These are phyloP conservation scores for Tetrapedia diversipes DNA, from an alignment of 2,888 invertebrate genomes.

Conservation along the genomic window DNA sequence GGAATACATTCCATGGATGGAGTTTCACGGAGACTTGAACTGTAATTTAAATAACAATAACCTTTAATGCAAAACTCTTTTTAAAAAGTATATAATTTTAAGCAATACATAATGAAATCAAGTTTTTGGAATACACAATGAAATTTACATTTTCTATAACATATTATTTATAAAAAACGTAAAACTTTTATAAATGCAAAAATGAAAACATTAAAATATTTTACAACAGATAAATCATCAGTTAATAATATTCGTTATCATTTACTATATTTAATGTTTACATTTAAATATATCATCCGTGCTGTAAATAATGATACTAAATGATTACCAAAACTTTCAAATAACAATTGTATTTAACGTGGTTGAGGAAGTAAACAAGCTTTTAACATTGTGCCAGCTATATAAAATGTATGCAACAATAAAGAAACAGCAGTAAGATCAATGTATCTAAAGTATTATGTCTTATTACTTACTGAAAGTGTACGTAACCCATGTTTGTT, in stretches of 20 bases:
- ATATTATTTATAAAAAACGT: background rate
- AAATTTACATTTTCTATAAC: background rate
- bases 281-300: background rate
- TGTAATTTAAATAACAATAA: slow-evolving; percentile 52
- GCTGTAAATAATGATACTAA: background rate
- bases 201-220: background rate
- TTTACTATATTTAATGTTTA: background rate
- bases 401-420: background rate
- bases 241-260: background rate
- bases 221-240: background rate
- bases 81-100: background rate
- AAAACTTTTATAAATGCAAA: background rate
- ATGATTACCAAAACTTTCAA: background rate
- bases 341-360: background rate
- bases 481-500: slow-evolving; percentile 56
- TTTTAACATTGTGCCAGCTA: too few species aligned
- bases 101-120: too few species aligned
- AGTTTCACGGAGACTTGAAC: slow-evolving; percentile 59
- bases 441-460: background rate
- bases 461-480: slow-evolving; percentile 55
- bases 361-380: background rate
- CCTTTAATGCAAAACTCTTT: background rate
- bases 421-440: background rate
- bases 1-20: slow-evolving; percentile 75
- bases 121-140: too few species aligned